Evolutionary conservation across 2,797 vertebrate species (phyloP), one percentile per base, ranked within the genome.

Genomic region (Channa striata): DNA sequence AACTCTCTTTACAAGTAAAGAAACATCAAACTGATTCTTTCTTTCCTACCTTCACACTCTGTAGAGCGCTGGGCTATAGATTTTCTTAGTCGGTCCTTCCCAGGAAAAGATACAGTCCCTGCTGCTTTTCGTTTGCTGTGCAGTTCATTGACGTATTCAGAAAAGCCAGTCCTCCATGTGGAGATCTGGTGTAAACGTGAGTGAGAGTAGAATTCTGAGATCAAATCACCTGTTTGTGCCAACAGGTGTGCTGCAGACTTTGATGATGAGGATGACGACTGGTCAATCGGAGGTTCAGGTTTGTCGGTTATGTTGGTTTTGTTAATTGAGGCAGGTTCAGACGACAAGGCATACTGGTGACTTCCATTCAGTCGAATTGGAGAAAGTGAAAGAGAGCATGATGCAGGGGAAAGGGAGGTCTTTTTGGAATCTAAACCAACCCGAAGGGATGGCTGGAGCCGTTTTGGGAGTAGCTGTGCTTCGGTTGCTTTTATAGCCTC

Each of bases 141-240:
- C 57, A 99, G 94, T 17, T 92, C 91, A 77, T 95, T 98, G 84
- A 99, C 96, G 81, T 97, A 99, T 78, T 99, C 97, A 6, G 97
- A 97, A 84, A 99, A 94, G 90, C 96, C 95, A 25, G 86, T 94
- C 88, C 97, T 96, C 98, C 98, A 99, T 0, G 94, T 97, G 81
- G 98, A 95, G 92, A 99, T 99, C 91, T 99, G 97, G 90, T 99
- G 98, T 64, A 98, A 92, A 86, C 98, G 96, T 54, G 98, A 99
- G 85, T 1, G 97, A 17, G 97, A 96, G 90, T 99, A 99, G 80
- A 92, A 99, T 83, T 98, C 95, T 0, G 97, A 97, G 91, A 99
- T 98, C 88, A 97, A 94, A 81, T 69, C 93, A 62, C 94, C 92
- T 0, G 91, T 90, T 79, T 89, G 87, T 8, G 84, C 87, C 63